Conservation (phyloP, 1,140 invertebrate genomes). For the Harpegnathos saltator region DNA sequence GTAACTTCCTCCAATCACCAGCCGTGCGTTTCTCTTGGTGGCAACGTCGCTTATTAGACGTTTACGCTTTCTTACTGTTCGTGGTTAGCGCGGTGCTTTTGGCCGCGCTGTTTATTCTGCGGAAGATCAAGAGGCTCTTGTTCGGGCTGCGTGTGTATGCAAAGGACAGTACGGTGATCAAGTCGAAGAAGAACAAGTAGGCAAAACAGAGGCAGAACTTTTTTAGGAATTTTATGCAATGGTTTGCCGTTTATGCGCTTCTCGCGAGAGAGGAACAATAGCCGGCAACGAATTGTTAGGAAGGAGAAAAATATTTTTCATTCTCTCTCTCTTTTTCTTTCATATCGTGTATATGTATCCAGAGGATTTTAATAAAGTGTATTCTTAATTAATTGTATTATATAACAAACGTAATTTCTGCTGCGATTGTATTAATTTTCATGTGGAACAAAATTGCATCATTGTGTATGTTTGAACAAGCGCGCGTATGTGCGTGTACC, state of each 20-base stretch:
- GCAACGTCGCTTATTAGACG: conserved; percentile 79
- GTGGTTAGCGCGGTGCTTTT: background rate
- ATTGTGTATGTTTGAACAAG: background rate
- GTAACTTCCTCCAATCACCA: conserved; percentile 77
- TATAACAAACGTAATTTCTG: background rate
- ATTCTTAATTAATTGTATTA: conserved; percentile 21
- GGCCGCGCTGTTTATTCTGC: conserved; percentile 23
- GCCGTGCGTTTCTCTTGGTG: conserved; percentile 81
- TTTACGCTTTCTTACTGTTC: conserved; percentile 74
- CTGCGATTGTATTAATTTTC: background rate
- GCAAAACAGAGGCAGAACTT: no score
- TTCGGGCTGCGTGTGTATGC: background rate
- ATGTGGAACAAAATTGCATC: no score
- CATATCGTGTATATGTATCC: no score
- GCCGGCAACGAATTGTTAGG: no score
- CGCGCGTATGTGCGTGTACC: background rate
- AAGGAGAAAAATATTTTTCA: no score
- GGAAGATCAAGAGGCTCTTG: conserved; percentile 28
- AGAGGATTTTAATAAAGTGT: conserved; percentile 24
- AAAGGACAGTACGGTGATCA: background rate
- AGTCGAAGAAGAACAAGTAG: conserved; percentile 63
- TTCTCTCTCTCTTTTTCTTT: no score
- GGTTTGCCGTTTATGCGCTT: no score
- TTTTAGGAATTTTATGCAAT: no score
- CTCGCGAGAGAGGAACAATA: no score